Conservation (phyloP, 2,797 vertebrate species). For the Mormyrus proboscirostris region DNA sequence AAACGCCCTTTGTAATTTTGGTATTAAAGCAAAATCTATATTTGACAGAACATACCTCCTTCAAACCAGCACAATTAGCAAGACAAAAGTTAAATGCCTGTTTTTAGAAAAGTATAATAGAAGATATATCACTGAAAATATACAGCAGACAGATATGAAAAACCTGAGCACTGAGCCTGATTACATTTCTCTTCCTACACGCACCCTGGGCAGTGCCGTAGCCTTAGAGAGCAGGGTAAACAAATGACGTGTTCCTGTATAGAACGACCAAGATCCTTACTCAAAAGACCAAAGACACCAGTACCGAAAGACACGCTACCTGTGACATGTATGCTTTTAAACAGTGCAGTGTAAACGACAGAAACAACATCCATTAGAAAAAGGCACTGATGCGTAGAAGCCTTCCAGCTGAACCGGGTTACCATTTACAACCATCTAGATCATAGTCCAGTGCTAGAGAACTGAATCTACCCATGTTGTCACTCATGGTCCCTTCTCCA, state of each 20-base stretch:
- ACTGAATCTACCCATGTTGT: not conserved
- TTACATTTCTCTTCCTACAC: not conserved
- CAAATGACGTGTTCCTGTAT: not conserved
- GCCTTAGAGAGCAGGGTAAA: not conserved
- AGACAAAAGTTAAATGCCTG: not conserved
- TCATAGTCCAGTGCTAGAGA: not conserved
- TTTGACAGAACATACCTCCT: not conserved
- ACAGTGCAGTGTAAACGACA: not conserved
- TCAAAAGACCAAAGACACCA: not conserved
- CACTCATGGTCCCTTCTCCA: not conserved
- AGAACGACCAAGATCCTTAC: not conserved
- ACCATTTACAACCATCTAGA: not conserved
- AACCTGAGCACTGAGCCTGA: not conserved
- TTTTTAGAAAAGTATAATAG: not conserved
- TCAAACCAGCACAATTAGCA: not conserved
- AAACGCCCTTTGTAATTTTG: not conserved
- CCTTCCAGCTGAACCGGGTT: not conserved
- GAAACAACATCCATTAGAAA: not conserved
- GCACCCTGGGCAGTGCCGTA: not conserved
- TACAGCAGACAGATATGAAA: not conserved
- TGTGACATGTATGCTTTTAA: not conserved
- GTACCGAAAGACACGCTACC: not conserved
- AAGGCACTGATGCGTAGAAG: not conserved
- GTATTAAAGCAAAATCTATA: not conserved
- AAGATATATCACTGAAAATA: not conserved